A percentile compares a stretch with the other conserved stretches of the same genome.
phyloP scores from a whole-genome alignment of 1,140 invertebrate genomes.

The Zaprionus tsacasi region DNA sequence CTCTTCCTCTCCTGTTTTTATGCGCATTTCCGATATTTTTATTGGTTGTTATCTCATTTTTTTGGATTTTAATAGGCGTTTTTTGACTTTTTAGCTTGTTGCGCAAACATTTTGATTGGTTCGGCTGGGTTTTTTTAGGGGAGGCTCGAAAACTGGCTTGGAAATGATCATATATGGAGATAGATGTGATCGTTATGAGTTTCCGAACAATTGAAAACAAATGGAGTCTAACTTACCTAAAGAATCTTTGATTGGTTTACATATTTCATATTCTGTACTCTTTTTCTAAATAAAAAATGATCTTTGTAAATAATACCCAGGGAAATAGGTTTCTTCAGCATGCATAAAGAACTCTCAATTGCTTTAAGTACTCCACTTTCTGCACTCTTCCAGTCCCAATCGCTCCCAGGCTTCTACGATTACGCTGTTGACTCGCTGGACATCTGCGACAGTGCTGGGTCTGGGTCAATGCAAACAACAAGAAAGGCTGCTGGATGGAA shows the following conservation, averaged over 20 bases:
- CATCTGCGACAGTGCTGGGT: conserved; percentile 50
- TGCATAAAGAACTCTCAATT: not conserved
- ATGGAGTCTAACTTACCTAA: not conserved
- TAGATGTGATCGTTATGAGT: not conserved
- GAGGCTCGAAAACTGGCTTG: not conserved
- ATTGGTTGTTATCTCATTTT: conserved; percentile 70
- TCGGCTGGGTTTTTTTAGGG: not conserved
- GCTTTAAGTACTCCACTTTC: conserved; percentile 4
- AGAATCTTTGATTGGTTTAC: not conserved
- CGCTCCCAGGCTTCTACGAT: conserved; percentile 58
- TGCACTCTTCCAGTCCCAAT: not conserved
- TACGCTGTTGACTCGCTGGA: conserved; percentile 51
- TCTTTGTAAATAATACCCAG: not conserved
- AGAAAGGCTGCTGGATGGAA: conserved; percentile 56
- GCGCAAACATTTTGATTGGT: conserved; percentile 63
- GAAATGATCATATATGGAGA: not conserved
- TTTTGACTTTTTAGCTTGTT: conserved; percentile 61
- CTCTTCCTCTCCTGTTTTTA: conserved; percentile 6
- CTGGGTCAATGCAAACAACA: conserved; percentile 42
- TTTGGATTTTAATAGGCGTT: conserved; percentile 71
- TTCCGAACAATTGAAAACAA: not conserved
- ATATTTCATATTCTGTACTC: not conserved
- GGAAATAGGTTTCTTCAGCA: not conserved
- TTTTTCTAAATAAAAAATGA: not conserved
- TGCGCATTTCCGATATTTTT: conserved; percentile 56